Evolutionary conservation across 2,113 vertebrate genomes (phyloP).

Genomic region (Cranoglanis bouderius): DNA sequence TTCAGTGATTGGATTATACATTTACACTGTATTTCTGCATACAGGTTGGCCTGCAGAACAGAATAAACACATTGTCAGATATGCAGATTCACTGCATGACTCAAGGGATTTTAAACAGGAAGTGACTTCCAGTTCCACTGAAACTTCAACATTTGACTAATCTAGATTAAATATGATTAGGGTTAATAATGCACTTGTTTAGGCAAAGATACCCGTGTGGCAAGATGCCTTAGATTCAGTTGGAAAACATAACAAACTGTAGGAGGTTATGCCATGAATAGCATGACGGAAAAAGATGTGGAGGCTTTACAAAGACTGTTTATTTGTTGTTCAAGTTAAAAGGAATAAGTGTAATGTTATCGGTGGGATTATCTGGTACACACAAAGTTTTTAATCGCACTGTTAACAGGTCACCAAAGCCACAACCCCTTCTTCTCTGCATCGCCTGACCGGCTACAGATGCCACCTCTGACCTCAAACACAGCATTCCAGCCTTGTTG

Average conservation of each 20-base stretch:
- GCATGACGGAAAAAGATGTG: background rate
- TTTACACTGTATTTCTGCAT: background rate
- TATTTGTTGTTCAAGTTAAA: background rate
- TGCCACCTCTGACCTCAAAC: conserved; percentile 58
- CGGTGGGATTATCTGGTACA: conserved; percentile 1
- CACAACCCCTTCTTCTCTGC: conserved; percentile 7
- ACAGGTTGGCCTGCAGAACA: background rate
- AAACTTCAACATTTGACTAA: background rate
- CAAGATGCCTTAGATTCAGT: background rate
- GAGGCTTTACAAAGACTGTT: background rate
- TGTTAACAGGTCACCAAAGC: conserved; percentile 41
- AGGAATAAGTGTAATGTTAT: background rate
- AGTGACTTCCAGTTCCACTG: background rate
- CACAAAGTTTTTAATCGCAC: conserved; percentile 26
- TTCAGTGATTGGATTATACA: background rate
- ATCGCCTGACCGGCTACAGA: conserved; percentile 58
- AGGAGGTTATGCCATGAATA: background rate
- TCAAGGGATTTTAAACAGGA: background rate
- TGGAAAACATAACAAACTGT: background rate
- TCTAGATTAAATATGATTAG: background rate
- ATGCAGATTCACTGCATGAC: background rate
- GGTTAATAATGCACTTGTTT: background rate
- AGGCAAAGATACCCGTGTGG: background rate
- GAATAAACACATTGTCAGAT: conserved; percentile 1
- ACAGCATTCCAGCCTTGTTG: conserved; percentile 53